These are phyloP conservation scores for Kryptolebias ocellatus DNA, from an alignment of 2,797 vertebrate species.

Conservation along the genomic window DNA sequence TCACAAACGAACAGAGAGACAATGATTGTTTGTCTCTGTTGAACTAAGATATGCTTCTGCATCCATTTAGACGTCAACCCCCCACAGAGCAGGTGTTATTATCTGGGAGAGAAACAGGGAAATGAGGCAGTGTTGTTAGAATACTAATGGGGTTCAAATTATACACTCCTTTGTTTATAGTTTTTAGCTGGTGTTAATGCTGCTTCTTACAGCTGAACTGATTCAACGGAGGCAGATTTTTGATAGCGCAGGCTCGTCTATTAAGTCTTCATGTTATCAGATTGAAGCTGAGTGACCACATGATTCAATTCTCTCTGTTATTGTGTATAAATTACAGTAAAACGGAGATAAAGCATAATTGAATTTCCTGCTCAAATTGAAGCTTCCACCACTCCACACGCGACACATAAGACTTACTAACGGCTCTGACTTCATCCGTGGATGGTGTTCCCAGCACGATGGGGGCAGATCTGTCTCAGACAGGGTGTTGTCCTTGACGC, in stretches of 20 bases:
- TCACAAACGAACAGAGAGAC: conserved; percentile 3
- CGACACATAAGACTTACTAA: conserved; percentile 32
- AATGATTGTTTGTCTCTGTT: conserved; percentile 48
- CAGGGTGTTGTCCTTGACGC: too few relatives aligned
- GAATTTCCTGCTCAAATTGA: conserved; percentile 66
- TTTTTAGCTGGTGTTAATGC: neutral
- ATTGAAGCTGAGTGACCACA: conserved; percentile 53
- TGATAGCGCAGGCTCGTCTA: conserved; percentile 29
- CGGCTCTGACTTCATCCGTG: neutral
- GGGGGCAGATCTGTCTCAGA: too few relatives aligned
- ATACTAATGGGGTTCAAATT: conserved; percentile 37
- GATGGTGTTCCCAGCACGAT: too few relatives aligned
- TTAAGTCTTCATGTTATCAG: conserved; percentile 60
- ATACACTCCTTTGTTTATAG: conserved; percentile 25
- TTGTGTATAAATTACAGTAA: conserved; percentile 69
- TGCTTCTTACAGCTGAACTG: conserved; percentile 24
- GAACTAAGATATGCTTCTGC: conserved; percentile 35
- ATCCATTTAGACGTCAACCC: conserved; percentile 37
- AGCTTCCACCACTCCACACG: conserved; percentile 26
- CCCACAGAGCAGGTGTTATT: conserved; percentile 21
- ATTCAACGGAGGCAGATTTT: conserved; percentile 17
- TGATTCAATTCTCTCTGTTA: conserved; percentile 44
- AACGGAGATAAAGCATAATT: conserved; percentile 71
- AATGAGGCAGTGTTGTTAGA: conserved; percentile 32
- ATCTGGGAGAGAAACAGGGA: conserved; percentile 32